These are phyloP conservation scores for Chaetodon auriga DNA, from an alignment of 2,113 vertebrate species.

Conservation along the genomic window DNA sequence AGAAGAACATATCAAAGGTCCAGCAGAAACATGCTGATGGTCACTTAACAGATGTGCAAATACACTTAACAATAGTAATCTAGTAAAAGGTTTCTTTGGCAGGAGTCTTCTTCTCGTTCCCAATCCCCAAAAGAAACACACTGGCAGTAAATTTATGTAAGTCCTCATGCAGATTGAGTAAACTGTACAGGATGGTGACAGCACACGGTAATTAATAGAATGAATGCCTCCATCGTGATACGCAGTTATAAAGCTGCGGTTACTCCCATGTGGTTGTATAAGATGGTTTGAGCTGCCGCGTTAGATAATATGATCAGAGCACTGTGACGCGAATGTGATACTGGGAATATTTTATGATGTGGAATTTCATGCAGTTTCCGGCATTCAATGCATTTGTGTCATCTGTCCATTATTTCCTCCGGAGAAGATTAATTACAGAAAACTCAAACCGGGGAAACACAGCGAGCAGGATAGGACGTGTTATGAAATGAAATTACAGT, in stretches of 20 bases:
- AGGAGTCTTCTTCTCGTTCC: neutral
- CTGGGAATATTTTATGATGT: neutral
- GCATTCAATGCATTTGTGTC: neutral
- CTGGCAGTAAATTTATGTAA: too few relatives aligned
- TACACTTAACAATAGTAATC: neutral
- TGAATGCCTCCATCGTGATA: neutral
- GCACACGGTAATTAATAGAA: neutral
- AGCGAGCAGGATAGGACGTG: neutral
- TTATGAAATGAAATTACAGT: neutral
- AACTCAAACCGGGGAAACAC: neutral
- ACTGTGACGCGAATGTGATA: neutral
- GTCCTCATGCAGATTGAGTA: neutral
- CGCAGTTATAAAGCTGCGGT: neutral
- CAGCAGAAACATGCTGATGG: neutral
- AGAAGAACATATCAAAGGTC: neutral
- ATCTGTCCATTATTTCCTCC: neutral
- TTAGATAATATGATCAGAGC: slow-evolving; percentile 25
- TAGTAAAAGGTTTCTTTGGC: neutral
- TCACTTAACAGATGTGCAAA: neutral
- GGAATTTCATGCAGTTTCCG: neutral
- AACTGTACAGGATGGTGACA: neutral
- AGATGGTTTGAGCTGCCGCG: slow-evolving; percentile 10
- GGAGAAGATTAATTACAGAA: neutral
- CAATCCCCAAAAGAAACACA: too few relatives aligned
- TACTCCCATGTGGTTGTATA: neutral